Conservation (phyloP, 2,888 invertebrate species). For the Tiphia femorata region DNA sequence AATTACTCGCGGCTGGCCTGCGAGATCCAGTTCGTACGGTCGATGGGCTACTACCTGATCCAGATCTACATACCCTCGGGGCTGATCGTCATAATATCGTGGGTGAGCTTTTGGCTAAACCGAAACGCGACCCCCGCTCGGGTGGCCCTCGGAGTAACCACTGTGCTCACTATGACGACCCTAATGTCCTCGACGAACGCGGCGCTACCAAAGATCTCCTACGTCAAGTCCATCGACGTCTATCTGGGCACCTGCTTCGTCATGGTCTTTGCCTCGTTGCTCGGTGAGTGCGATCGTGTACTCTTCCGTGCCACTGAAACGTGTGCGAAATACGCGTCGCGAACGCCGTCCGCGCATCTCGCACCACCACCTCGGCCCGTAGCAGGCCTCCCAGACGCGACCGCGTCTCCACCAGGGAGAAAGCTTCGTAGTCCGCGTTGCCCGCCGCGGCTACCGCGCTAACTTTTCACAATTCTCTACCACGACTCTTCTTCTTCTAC, state of each 20-base stretch:
- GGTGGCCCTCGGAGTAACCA: slow-evolving; percentile 94
- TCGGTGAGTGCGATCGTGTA: slow-evolving; percentile 78
- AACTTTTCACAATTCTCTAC: too few relatives aligned
- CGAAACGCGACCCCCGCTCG: slow-evolving; percentile 95
- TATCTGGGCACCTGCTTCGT: slow-evolving; percentile 98
- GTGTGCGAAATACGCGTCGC: too few relatives aligned
- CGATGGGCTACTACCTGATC: slow-evolving; percentile 98
- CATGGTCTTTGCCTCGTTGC: slow-evolving; percentile 97
- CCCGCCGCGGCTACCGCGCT: too few relatives aligned
- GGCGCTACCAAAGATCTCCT: slow-evolving; percentile 97
- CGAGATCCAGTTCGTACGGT: slow-evolving; percentile 96
- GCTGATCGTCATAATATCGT: slow-evolving; percentile 96
- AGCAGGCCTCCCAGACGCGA: too few relatives aligned
- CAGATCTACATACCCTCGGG: slow-evolving; percentile 98
- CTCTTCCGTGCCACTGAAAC: slow-evolving; percentile 45
- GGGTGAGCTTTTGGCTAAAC: slow-evolving; percentile 98
- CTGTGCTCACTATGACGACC: slow-evolving; percentile 97
- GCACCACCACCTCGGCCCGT: too few relatives aligned
- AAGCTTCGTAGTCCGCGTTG: too few relatives aligned
- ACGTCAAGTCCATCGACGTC: slow-evolving; percentile 97
- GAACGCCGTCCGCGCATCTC: too few relatives aligned
- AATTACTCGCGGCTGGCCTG: slow-evolving; percentile 96
- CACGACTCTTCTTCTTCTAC: background rate
- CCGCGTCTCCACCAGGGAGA: too few relatives aligned
- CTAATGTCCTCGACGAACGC: slow-evolving; percentile 97